phyloP scores from a whole-genome alignment of 2,888 invertebrate genomes.

The Kuschelorhynchus macadamiae region DNA sequence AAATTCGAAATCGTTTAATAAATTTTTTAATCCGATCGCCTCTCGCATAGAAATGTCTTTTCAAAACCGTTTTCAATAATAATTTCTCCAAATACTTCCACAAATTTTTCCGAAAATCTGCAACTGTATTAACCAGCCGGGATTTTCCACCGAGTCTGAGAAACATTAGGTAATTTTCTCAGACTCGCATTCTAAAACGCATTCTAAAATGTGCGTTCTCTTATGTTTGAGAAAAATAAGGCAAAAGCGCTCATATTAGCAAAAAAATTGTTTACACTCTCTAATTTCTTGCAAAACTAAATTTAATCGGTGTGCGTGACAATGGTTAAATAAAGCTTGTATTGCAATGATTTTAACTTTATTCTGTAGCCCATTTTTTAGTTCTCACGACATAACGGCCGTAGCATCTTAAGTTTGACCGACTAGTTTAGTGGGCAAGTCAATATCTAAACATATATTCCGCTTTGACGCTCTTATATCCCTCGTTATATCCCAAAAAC shows the following conservation, averaged over 20 bases:
- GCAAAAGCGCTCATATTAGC: neutral
- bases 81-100: neutral
- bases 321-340: neutral
- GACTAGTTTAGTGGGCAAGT: neutral
- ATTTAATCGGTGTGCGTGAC: neutral
- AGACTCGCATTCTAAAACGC: no score
- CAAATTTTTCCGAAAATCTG: neutral
- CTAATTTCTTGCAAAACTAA: neutral
- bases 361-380: neutral
- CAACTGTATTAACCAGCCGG: neutral
- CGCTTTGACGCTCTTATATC: neutral
- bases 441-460: neutral
- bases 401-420: neutral
- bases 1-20: conserved; percentile 7
- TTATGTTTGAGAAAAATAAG: neutral
- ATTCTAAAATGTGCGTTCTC: neutral
- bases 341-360: neutral
- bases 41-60: neutral
- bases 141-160: neutral
- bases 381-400: neutral
- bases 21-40: neutral
- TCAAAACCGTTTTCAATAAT: neutral
- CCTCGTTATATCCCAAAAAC: neutral
- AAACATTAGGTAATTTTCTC: neutral
- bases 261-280: neutral